phyloP scores from a whole-genome alignment of 2,113 vertebrate species.

The Syngnathus typhle region DNA sequence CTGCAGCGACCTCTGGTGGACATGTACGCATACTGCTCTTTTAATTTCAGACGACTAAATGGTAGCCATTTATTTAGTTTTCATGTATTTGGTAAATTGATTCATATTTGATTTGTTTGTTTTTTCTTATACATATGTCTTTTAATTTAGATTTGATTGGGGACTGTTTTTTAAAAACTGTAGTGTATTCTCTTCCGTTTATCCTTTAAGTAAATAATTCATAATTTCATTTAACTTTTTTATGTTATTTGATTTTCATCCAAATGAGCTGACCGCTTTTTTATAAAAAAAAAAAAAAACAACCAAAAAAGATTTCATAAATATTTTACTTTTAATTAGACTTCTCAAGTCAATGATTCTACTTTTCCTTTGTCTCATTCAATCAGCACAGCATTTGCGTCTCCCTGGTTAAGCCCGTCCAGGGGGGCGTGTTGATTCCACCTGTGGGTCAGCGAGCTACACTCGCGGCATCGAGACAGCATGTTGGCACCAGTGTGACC shows the following conservation, averaged over 20 bases:
- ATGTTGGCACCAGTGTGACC: slow-evolving; percentile 78
- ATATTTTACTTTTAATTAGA: neutral
- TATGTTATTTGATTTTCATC: neutral
- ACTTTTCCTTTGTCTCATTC: no score
- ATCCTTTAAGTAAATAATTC: neutral
- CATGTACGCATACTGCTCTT: neutral
- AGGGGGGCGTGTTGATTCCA: neutral
- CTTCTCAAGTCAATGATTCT: neutral
- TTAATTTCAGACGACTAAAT: neutral
- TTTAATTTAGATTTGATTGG: neutral
- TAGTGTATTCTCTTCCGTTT: neutral
- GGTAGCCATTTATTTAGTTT: neutral
- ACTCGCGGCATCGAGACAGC: slow-evolving; percentile 58
- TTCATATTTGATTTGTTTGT: no score
- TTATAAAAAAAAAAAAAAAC: no score
- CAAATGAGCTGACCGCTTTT: neutral
- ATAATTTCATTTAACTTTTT: neutral
- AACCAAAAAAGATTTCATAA: neutral
- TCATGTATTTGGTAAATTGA: no score
- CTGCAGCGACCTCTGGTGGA: neutral
- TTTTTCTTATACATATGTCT: neutral
- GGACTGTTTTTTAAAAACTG: neutral
- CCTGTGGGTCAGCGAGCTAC: slow-evolving; percentile 61
- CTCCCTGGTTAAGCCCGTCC: no score
- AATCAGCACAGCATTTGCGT: no score